These are phyloP conservation scores for Callipepla californica DNA, from an alignment of 2,113 vertebrate species.

Conservation along the genomic window DNA sequence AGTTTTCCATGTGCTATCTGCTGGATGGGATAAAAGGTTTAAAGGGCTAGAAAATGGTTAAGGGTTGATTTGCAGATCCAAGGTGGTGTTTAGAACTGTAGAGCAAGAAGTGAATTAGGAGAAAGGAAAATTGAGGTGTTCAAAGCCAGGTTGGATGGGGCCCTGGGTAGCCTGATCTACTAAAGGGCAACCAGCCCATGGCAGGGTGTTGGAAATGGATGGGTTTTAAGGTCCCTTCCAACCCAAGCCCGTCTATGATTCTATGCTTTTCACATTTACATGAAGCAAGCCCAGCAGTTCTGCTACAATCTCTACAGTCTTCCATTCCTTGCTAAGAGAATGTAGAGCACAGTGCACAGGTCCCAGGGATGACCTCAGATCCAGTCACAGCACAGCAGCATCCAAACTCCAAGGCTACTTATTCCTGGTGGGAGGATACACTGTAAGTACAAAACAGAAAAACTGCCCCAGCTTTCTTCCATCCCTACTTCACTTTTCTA, in stretches of 20 bases:
- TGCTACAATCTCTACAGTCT: not conserved
- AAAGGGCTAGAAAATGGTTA: slow-evolving; percentile 7
- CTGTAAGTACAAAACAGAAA: not conserved
- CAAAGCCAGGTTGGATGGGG: too few species aligned
- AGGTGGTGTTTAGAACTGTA: not conserved
- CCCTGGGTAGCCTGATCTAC: too few species aligned
- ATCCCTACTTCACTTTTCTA: not conserved
- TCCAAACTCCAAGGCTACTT: slow-evolving; percentile 27
- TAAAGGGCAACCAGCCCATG: too few species aligned
- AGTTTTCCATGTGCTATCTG: slow-evolving; percentile 39
- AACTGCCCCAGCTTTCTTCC: not conserved
- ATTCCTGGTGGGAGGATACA: not conserved
- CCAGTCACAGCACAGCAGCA: not conserved
- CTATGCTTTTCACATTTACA: not conserved
- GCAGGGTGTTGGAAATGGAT: too few species aligned
- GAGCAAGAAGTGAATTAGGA: not conserved
- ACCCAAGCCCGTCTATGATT: too few species aligned
- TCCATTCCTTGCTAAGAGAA: not conserved
- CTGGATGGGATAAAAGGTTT: not conserved
- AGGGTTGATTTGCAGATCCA: not conserved
- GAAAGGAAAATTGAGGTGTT: not conserved
- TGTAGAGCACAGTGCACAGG: fast-evolving
- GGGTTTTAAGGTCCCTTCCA: too few species aligned
- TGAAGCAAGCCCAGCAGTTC: not conserved
- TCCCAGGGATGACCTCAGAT: slow-evolving; percentile 3